Conservation (phyloP, 2,113 vertebrate species). For the Catagonus wagneri region DNA sequence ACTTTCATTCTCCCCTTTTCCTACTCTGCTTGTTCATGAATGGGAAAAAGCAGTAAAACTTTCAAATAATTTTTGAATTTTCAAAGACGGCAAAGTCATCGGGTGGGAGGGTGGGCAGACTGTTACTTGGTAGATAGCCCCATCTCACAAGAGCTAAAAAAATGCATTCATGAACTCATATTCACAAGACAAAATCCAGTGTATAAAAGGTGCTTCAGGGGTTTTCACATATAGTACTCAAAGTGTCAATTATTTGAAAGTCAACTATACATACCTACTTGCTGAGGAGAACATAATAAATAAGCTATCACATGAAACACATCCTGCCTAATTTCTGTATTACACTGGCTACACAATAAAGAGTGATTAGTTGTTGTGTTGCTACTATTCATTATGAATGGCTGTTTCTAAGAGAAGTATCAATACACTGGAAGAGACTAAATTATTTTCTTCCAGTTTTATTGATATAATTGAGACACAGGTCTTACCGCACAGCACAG, state of each 20-base stretch:
- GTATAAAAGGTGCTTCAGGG: background rate
- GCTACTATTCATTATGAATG: background rate
- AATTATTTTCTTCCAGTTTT: background rate
- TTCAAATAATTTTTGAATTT: conserved; percentile 37
- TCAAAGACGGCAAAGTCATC: background rate
- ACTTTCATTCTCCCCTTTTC: background rate
- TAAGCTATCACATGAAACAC: background rate
- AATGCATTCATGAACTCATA: background rate
- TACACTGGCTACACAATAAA: background rate
- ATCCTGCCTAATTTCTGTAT: background rate
- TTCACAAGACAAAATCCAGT: conserved; percentile 5
- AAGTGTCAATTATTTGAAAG: background rate
- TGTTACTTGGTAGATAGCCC: background rate
- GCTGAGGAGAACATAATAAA: background rate
- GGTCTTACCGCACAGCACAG: too few relatives aligned
- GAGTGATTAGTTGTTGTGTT: background rate
- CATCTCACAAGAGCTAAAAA: background rate
- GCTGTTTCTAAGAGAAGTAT: background rate
- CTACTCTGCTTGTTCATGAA: conserved; percentile 42
- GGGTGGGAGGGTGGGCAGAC: background rate
- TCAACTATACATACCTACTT: background rate
- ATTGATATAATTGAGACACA: background rate
- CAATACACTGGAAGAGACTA: background rate
- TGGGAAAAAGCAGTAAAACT: background rate
- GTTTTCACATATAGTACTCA: background rate